These are phyloP conservation scores for Trisateles emortualis DNA, from an alignment of 2,888 invertebrate genomes.

Conservation along the genomic window DNA sequence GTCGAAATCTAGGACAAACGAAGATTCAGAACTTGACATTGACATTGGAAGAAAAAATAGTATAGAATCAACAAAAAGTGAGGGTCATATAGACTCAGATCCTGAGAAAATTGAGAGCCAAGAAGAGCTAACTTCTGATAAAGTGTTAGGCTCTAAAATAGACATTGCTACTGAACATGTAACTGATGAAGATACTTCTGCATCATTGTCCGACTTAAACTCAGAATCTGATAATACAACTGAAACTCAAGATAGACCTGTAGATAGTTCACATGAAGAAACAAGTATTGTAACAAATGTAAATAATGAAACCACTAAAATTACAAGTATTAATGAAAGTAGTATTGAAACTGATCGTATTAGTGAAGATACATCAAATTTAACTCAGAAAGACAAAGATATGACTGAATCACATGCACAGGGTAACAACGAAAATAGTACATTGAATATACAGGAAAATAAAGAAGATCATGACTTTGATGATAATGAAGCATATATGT, in stretches of 20 bases:
- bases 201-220: background rate
- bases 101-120: background rate
- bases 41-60: slow-evolving; percentile 4
- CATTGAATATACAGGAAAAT: background rate
- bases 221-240: background rate
- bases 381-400: background rate
- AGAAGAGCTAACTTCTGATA: background rate
- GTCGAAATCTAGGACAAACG: background rate
- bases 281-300: background rate
- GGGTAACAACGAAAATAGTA: background rate
- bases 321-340: background rate
- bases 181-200: background rate
- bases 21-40: background rate
- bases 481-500: slow-evolving; percentile 11
- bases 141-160: background rate
- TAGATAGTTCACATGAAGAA: background rate
- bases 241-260: background rate
- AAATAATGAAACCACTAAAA: background rate
- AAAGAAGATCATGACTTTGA: slow-evolving; percentile 1
- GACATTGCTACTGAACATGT: background rate
- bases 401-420: background rate
- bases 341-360: background rate
- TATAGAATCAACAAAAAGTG: background rate
- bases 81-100: background rate
- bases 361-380: background rate